Percentiles rank a stretch among this genome's conserved stretches.
These are phyloP conservation scores for Ctena decussata DNA, from an alignment of 2,888 invertebrate genomes.

Conservation along the genomic window DNA sequence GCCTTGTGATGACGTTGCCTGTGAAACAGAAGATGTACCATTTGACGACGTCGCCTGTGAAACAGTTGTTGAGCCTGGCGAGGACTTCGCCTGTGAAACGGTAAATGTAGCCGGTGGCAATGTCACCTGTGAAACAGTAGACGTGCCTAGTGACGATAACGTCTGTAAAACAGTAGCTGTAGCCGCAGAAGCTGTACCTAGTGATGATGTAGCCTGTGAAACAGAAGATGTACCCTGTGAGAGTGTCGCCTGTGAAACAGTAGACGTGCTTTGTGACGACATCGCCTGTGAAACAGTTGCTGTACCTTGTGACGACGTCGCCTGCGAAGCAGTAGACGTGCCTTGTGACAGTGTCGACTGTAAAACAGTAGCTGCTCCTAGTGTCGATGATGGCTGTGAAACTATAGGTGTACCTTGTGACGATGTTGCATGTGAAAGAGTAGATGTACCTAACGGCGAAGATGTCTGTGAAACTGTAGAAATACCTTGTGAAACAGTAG, in stretches of 20 bases:
- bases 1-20: background rate
- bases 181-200: background rate
- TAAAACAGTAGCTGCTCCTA: background rate
- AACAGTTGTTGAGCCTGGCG: background rate
- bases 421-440: background rate
- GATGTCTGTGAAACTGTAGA: background rate
- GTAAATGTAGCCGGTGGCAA: background rate
- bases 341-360: background rate
- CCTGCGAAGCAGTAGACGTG: background rate
- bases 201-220: background rate
- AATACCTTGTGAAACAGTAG: too few relatives aligned
- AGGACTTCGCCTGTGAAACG: background rate
- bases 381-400: too few relatives aligned
- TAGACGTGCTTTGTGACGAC: background rate
- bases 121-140: background rate
- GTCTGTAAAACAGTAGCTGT: background rate
- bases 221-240: background rate
- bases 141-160: background rate
- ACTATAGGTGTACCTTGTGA: background rate
- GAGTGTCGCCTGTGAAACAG: background rate
- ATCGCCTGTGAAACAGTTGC: background rate
- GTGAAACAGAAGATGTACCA: background rate
- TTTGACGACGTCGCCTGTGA: background rate
- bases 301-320: background rate
- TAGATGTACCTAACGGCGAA: background rate